Conservation (phyloP, 1,140 invertebrate species). For the Rhyacophila brunnea region DNA sequence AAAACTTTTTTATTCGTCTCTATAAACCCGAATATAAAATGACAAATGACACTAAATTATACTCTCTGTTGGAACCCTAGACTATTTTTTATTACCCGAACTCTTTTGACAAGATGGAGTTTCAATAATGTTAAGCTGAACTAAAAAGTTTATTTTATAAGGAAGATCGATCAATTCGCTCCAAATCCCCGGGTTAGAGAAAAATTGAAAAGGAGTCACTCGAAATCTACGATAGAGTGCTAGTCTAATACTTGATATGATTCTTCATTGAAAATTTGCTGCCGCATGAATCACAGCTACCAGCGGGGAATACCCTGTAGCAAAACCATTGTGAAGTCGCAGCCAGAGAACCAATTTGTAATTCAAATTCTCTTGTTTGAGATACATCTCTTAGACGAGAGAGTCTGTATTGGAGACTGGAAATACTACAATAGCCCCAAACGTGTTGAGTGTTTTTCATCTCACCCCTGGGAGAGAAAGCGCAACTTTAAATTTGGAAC, state of each 20-base stretch:
- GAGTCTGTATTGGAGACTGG: neutral
- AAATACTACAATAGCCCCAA: slow-evolving; percentile 5
- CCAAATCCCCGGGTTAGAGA: too few species aligned
- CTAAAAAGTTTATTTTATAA: too few species aligned
- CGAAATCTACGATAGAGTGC: too few species aligned
- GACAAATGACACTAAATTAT: too few species aligned
- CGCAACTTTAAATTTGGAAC: slow-evolving; percentile 23
- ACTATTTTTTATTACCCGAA: too few species aligned
- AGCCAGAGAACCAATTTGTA: slow-evolving; percentile 24
- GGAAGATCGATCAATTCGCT: too few species aligned
- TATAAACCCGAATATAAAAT: too few species aligned
- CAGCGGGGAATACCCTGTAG: slow-evolving; percentile 5
- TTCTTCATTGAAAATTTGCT: slow-evolving; percentile 7
- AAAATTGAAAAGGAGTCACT: too few species aligned
- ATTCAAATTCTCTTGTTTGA: slow-evolving; percentile 32
- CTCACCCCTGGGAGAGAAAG: neutral
- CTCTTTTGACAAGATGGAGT: too few species aligned
- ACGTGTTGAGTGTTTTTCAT: slow-evolving; percentile 12
- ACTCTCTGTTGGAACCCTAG: too few species aligned
- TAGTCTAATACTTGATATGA: slow-evolving; percentile 3
- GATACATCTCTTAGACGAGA: slow-evolving; percentile 41
- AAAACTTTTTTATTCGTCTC: too few species aligned
- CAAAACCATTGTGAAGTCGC: neutral
- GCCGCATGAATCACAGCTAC: slow-evolving; percentile 15
- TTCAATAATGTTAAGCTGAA: too few species aligned